Base-by-base conservation (phyloP, 2,888 invertebrate genomes). In the Drosophila greeni region DNA sequence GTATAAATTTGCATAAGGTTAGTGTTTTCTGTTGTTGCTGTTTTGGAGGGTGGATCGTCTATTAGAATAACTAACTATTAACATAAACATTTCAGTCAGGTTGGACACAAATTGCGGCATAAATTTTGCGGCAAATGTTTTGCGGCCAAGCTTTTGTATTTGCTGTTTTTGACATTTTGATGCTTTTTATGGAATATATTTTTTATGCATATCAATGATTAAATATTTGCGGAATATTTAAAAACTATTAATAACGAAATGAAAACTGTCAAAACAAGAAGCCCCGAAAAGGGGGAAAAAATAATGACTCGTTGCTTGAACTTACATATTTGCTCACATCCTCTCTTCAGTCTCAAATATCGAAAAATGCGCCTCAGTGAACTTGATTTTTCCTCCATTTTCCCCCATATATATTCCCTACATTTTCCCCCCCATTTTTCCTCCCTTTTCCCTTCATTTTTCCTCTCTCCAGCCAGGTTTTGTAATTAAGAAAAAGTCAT, bases 401-500 rank as follows among this genome's bases (percentile, higher is more conserved):
- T 16, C 16, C 29, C 29, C 29, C 20, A 20, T 11, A 11, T 29
- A 23, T 29, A 33, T 24, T 9, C 34, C 14, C 33, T 14, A 33
- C 14, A 16, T 18, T 37, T 39, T 20, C 20, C 24, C 14, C n/a
- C n/a, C n/a, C n/a, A n/a, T n/a, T n/a, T n/a, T n/a, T n/a, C n/a
- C n/a, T 31, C 8, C 5, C 16, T 23, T 48, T 24, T 20, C 37
- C 16, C n/a, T 29, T 11, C 9, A 20, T 26, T 33, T 29, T 9
- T 7, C 12, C 42, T 5, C 24, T 14, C 62, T 66, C 57, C 69
- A 72, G 16, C 65, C 82, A 74, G 72, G 74, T 75, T 76, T 76
- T 80, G 84, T 84, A 82, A 82, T 82, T 82, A 82, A 84, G 82
- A 73, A 62, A 84, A 82, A 76, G 77, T 82, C 84, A 84, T 82